Base-by-base conservation (phyloP, 2,113 vertebrate genomes). In the Isurus oxyrinchus region DNA sequence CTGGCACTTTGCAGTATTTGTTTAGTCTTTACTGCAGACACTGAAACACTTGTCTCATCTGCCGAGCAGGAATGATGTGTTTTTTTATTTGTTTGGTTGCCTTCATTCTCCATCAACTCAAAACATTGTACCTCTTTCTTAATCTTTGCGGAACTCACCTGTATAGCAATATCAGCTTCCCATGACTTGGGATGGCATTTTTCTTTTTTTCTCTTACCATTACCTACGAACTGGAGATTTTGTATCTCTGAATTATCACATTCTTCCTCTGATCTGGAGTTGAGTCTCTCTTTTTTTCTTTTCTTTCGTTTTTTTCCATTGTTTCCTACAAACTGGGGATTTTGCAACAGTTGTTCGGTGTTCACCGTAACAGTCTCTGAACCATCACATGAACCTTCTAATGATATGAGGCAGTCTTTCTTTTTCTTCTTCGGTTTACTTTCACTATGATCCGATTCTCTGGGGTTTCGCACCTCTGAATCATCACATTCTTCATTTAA, bases 361-460 rank as follows among this genome's bases (percentile, higher is more conserved):
- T 97, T 93, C 53, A 63, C 0, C 94, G 66, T 86, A 31, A 0
- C 95, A 66, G 16, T 10, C 0, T 11, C 0, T 25, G 8, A 23
- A 53, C 2, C 55, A 35, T n/a, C 7, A 6, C 23, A 67, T 3
- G 1, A 96, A 86, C 0, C 0, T 57, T 69, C 13, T 0, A 0
- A 0, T 5, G 44, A 55, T 1, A 7, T 57, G 21, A 35, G 25
- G 49, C 96, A 81, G 14, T 0, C 13, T 2, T 0, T 8, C 1
- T 0, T 0, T 0, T 10, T 14, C 0, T 97, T 97, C 96, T 57
- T 97, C 81, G 91, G 76, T 81, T 69, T 93, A 59, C 76, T 96
- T 66, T 96, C 97, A 40, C 96, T 97, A 40, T 97, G 98, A 96
- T 97, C 97, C 1, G 69, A 0, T 91, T 94, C 59, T 72, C 27